These are phyloP conservation scores for Synchiropus splendidus DNA, from an alignment of 2,113 vertebrate species.

Conservation along the genomic window DNA sequence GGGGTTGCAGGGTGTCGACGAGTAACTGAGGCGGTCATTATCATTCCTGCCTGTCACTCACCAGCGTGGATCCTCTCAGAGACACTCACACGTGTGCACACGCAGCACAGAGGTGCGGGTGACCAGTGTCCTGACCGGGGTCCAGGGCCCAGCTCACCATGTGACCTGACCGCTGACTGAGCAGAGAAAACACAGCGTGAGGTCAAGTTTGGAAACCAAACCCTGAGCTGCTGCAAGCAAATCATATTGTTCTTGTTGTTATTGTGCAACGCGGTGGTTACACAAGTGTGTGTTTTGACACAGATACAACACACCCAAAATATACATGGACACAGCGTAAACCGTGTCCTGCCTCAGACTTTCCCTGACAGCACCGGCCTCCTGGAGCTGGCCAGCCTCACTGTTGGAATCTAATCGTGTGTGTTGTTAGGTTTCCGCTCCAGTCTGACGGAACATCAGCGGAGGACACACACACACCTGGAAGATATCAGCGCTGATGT, in stretches of 20 bases:
- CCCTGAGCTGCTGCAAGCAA: not conserved
- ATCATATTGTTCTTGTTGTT: too few species aligned
- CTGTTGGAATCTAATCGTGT: not conserved
- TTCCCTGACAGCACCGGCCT: not conserved
- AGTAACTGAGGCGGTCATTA: conserved; percentile 17
- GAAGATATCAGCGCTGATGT: conserved; percentile 9
- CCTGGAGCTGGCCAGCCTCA: not conserved
- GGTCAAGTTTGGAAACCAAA: not conserved
- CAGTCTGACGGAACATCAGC: conserved; percentile 3
- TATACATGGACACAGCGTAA: not conserved
- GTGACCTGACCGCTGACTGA: not conserved
- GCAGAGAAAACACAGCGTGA: not conserved
- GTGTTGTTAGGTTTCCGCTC: not conserved
- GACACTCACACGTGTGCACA: not conserved
- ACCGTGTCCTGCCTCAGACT: not conserved
- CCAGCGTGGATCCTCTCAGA: conserved; percentile 5
- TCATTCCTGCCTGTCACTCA: conserved; percentile 40
- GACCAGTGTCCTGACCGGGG: too few species aligned
- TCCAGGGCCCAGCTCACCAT: not conserved
- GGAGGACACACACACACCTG: conserved; percentile 19
- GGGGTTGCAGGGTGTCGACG: too few species aligned
- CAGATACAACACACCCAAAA: too few species aligned
- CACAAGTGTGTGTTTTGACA: too few species aligned
- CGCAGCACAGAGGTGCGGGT: not conserved
- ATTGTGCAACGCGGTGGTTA: too few species aligned